Conservation (phyloP, 2,888 invertebrate species). For the Lordiphosa fenestrarum region DNA sequence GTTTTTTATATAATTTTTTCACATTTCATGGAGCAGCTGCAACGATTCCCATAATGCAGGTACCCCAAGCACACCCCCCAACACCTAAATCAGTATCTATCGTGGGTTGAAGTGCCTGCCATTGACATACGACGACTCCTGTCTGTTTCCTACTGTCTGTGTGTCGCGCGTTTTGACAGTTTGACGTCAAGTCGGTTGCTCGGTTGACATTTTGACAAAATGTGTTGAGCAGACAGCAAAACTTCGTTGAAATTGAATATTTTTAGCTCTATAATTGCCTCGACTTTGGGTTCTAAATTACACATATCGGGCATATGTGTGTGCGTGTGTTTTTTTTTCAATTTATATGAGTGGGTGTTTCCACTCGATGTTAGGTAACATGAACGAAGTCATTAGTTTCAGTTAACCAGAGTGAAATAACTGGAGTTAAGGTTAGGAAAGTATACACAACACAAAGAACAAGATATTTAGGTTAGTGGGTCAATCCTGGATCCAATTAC, state of each 20-base stretch:
- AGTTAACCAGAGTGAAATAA: constrained; percentile 2
- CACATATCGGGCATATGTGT: constrained; percentile 56
- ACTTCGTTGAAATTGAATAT: constrained; percentile 57
- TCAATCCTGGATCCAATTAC: too few species aligned
- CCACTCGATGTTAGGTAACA: constrained; percentile 5
- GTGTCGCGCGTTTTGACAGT: constrained; percentile 49
- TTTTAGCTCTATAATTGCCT: constrained; percentile 61
- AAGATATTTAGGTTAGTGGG: too few species aligned
- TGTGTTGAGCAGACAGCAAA: constrained; percentile 34
- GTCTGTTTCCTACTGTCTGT: constrained; percentile 21
- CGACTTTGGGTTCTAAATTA: constrained; percentile 35
- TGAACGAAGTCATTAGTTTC: constrained; percentile 11
- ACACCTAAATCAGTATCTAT: background rate
- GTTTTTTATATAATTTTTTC: constrained; percentile 43
- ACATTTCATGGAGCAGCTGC: constrained; percentile 54
- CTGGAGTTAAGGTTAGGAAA: too few species aligned
- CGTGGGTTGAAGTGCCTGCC: constrained; percentile 28
- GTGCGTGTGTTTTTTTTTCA: constrained; percentile 21
- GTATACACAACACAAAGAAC: too few species aligned
- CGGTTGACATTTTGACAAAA: constrained; percentile 65
- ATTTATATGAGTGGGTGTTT: constrained; percentile 8
- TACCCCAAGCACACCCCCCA: background rate
- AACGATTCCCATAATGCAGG: constrained; percentile 51
- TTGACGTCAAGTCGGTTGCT: constrained; percentile 44
- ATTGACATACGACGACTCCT: constrained; percentile 28